Conservation (phyloP, 2,888 invertebrate genomes). For the Melinopterus prodromus region DNA sequence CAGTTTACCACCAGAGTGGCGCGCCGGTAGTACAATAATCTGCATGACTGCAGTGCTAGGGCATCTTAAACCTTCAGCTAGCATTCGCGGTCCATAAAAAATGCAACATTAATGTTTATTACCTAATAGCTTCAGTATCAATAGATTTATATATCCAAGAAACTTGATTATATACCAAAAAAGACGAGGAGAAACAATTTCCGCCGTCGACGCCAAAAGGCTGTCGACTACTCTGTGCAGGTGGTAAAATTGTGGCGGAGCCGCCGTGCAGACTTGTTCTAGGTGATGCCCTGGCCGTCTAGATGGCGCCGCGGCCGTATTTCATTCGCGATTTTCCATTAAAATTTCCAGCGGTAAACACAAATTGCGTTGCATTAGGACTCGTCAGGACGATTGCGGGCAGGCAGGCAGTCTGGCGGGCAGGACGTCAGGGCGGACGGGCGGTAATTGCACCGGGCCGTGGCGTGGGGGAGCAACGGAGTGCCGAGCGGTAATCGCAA, state of each 20-base stretch:
- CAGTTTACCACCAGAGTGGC: no score
- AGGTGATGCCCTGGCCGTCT: neutral
- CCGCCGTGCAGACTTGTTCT: neutral
- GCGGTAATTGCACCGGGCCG: neutral
- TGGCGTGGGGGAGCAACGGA: neutral
- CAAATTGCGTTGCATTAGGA: slow-evolving; percentile 18
- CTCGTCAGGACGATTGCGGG: neutral
- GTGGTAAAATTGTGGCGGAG: neutral
- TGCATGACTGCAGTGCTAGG: no score
- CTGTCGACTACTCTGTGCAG: neutral
- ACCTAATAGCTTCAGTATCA: no score
- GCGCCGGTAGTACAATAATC: no score
- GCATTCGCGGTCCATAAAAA: no score
- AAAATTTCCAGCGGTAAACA: slow-evolving; percentile 20
- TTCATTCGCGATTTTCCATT: slow-evolving; percentile 12
- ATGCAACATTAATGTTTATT: no score
- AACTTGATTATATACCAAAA: no score
- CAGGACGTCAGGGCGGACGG: neutral
- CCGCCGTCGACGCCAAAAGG: neutral
- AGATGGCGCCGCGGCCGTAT: slow-evolving; percentile 6
- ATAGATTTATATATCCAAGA: neutral
- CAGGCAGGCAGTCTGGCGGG: neutral
- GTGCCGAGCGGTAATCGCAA: neutral
- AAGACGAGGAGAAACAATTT: neutral
- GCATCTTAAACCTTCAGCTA: no score